Evolutionary conservation across 2,888 invertebrate genomes (phyloP).

Genomic region (Endomychus coccineus): DNA sequence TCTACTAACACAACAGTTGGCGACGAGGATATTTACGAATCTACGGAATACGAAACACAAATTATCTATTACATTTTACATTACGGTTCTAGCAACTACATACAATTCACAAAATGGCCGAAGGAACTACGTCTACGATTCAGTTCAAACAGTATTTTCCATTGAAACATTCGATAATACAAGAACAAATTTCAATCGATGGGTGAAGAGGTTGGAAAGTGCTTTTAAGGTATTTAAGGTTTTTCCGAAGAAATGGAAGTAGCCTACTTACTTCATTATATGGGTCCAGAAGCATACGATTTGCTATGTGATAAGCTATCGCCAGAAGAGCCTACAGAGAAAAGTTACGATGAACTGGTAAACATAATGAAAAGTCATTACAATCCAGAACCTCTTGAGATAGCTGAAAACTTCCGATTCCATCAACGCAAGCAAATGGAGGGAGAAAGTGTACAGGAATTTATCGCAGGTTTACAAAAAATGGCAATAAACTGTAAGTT

Average conservation of each 20-base stretch:
- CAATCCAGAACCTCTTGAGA: constrained; percentile 12
- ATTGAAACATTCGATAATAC: too few species aligned
- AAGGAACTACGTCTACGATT: too few species aligned
- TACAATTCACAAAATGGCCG: too few species aligned
- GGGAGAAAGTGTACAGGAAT: constrained; percentile 19
- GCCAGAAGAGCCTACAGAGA: neutral
- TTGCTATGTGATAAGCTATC: constrained; percentile 7
- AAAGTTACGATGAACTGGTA: neutral
- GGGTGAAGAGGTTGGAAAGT: constrained; percentile 9
- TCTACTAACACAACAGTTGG: too few species aligned
- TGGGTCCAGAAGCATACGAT: constrained; percentile 7
- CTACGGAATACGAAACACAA: too few species aligned
- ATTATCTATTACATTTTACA: too few species aligned
- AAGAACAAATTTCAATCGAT: constrained; percentile 5
- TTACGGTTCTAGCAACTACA: too few species aligned
- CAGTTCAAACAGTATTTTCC: too few species aligned
- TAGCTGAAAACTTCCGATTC: constrained; percentile 23
- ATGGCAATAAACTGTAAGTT: constrained; percentile 21
- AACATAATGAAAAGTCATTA: constrained; percentile 6
- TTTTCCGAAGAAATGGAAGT: constrained; percentile 1
- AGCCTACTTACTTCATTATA: constrained; percentile 7
- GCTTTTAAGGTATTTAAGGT: constrained; percentile 3
- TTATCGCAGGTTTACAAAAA: constrained; percentile 17
- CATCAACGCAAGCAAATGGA: constrained; percentile 21
- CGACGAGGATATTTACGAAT: too few species aligned